Evolutionary conservation across 2,888 invertebrate species (phyloP).

Genomic region (Lasioglossum villosulum): DNA sequence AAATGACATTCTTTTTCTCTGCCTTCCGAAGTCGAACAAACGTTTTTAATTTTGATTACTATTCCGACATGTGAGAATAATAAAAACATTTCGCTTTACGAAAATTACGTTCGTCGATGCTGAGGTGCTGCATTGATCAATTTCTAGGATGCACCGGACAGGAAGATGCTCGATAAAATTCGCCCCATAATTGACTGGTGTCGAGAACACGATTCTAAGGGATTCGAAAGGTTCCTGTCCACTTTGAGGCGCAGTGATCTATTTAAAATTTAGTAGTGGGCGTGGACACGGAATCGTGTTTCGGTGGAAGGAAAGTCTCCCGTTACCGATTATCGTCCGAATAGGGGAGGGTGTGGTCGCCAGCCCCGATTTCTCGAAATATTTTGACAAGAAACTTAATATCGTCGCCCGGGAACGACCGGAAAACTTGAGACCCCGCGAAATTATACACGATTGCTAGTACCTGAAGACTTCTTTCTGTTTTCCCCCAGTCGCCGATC

Average conservation of each 20-base stretch:
- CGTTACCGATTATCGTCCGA: slow-evolving; percentile 82
- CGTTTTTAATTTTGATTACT: background rate
- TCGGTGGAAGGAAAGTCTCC: slow-evolving; percentile 77
- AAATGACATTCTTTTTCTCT: background rate
- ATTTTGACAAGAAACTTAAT: slow-evolving; percentile 81
- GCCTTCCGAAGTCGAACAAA: background rate
- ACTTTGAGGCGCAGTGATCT: slow-evolving; percentile 1
- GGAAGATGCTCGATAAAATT: background rate
- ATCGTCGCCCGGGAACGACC: slow-evolving; percentile 30
- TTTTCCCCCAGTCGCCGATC: background rate
- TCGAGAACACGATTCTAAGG: background rate
- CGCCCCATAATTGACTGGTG: slow-evolving; percentile 18
- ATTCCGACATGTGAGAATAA: background rate
- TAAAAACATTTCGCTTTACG: background rate
- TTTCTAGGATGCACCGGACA: background rate
- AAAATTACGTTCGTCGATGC: background rate
- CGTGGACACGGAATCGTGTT: slow-evolving; percentile 66
- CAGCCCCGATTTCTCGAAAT: slow-evolving; percentile 69
- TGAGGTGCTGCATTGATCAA: background rate
- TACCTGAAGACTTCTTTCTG: slow-evolving; percentile 10
- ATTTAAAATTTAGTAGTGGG: slow-evolving; percentile 50
- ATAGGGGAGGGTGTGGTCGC: slow-evolving; percentile 62
- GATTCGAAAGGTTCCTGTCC: background rate
- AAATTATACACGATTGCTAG: slow-evolving; percentile 42
- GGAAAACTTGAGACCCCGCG: slow-evolving; percentile 23